Evolutionary conservation across 2,113 vertebrate genomes (phyloP).

Genomic region (Lipotes vexillifer): DNA sequence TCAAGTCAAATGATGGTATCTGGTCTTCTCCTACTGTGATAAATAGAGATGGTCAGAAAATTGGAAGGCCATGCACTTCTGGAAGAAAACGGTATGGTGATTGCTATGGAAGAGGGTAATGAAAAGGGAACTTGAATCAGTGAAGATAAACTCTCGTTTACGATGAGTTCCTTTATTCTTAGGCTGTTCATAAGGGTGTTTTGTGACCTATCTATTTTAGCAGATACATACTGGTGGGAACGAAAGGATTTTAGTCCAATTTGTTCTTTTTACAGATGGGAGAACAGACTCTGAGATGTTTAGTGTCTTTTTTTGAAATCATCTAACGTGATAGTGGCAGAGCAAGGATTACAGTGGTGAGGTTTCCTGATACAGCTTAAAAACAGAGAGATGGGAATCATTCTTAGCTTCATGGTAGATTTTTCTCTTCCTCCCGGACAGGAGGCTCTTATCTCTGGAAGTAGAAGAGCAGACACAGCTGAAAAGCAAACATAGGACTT

Average conservation of each 20-base stretch:
- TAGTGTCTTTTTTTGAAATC: not conserved
- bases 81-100: not conserved
- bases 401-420: not conserved
- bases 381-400: not conserved
- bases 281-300: not conserved
- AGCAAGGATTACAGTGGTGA: not conserved
- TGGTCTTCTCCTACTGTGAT: not conserved
- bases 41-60: not conserved
- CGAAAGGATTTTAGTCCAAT: not conserved
- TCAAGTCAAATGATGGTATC: not conserved
- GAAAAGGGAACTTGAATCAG: not conserved
- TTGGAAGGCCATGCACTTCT: not conserved
- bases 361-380: not conserved
- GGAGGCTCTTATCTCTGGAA: not conserved
- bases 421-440: not conserved
- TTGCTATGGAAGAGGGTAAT: not conserved
- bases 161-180: not conserved
- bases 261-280: not conserved
- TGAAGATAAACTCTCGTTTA: not conserved
- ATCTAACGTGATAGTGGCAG: not conserved
- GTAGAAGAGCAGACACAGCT: not conserved
- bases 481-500: not conserved
- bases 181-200: not conserved
- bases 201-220: not conserved
- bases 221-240: not conserved